phyloP scores from a whole-genome alignment of 2,888 invertebrate genomes.

The Nomada flava region DNA sequence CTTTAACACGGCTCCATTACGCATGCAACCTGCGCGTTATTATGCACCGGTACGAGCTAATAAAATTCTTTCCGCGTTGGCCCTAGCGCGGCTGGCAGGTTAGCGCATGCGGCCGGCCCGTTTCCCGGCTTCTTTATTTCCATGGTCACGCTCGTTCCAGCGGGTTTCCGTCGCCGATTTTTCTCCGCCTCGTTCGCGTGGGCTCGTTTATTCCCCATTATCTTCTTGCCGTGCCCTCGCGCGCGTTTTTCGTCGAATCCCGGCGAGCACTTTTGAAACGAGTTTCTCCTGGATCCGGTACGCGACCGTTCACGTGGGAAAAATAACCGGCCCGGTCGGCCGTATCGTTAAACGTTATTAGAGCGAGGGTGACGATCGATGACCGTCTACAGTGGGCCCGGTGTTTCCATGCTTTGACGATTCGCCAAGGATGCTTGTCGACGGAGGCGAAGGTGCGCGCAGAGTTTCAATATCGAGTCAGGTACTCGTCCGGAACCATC shows the following conservation, averaged over 20 bases:
- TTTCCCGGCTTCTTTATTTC: slow-evolving; percentile 14
- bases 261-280: slow-evolving; percentile 32
- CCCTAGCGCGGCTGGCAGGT: slow-evolving; percentile 15
- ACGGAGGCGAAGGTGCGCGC: no score
- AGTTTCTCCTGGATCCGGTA: slow-evolving; percentile 43
- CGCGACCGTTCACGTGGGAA: slow-evolving; percentile 15
- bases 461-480: no score
- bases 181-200: slow-evolving; percentile 49
- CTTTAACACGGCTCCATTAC: slow-evolving; percentile 47
- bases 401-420: slow-evolving; percentile 6
- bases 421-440: no score
- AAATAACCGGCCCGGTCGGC: neutral
- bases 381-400: neutral
- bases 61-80: slow-evolving; percentile 48
- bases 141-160: slow-evolving; percentile 10
- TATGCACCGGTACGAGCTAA: slow-evolving; percentile 52
- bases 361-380: slow-evolving; percentile 10
- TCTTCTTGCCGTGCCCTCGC: slow-evolving; percentile 27
- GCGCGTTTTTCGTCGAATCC: slow-evolving; percentile 33
- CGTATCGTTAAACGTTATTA: slow-evolving; percentile 2
- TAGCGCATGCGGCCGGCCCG: slow-evolving; percentile 14
- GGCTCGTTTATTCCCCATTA: slow-evolving; percentile 59
- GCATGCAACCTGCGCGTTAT: slow-evolving; percentile 57
- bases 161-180: slow-evolving; percentile 47
- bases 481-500: no score